Base-by-base conservation (phyloP, 2,113 vertebrate genomes). In the Athene cunicularia region DNA sequence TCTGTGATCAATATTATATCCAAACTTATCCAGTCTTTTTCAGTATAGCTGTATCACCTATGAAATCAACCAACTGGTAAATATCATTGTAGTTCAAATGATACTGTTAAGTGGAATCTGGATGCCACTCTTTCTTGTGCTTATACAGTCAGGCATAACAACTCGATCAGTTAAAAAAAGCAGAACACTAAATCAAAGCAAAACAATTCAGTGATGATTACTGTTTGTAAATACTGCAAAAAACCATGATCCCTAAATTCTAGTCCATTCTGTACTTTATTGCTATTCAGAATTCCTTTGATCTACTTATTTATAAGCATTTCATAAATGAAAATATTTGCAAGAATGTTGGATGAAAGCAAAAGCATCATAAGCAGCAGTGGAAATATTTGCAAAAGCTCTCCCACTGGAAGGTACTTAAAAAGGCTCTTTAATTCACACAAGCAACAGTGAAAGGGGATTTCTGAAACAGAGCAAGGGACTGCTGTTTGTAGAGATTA, bases 391-490 rank as follows among this genome's bases (percentile, higher is more conserved):
- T 80, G 70, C 22, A 89, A 81, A 91, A 72, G n/a, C 49, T 87
- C 22, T 85, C 28, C 45, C 49, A 79, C 28, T 67, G 76, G n/a
- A 80, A 93, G 14, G 60, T 95, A 58, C 53, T 92, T 89, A 0
- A 80, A 94, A 93, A 91, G 39, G 26, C 55, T 75, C 22, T 79
- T 87, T 82, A 82, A 84, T 72, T 97, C 39, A 75, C 50, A 87
- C 33, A 82, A 89, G 53, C 15, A 68, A n/a, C 37, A 74, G 24
- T 45, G 56, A 86, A 84, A 81, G 45, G 52, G 30, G 82, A 80
- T 85, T 94, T 95, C 53, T 87, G 80, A 68, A 79, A 72, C 16
- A 82, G 45, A 76, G 39, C 41, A 87, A 79, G 30, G 30, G 23
- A 75, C 9, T 70, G 32, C 53, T 91, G 19, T 66, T 81, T 91